Evolutionary conservation across 1,140 invertebrate genomes (phyloP).

Genomic region (Nephila pilipes): DNA sequence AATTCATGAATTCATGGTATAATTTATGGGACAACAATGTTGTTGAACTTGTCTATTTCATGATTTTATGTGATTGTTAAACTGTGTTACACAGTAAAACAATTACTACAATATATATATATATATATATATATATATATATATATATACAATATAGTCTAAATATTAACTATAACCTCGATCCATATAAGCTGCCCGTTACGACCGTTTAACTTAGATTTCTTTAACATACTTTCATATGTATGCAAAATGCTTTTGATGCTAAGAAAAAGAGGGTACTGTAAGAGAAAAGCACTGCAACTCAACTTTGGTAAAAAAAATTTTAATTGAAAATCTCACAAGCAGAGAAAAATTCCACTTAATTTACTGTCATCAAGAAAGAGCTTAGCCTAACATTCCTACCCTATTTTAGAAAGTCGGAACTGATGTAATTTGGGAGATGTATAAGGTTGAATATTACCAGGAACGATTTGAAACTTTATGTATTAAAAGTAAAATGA

Average conservation of each 20-base stretch:
- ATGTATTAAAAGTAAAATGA: conserved; percentile 50
- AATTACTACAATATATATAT: too few species aligned
- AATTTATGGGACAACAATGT: too few species aligned
- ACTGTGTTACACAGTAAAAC: too few species aligned
- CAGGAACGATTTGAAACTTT: conserved; percentile 51
- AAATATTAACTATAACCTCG: too few species aligned
- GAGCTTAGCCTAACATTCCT: not conserved
- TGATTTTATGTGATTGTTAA: too few species aligned
- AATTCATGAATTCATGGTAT: too few species aligned
- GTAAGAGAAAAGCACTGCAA: conserved; percentile 23
- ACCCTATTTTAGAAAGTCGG: not conserved
- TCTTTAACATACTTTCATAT: too few species aligned
- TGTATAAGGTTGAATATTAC: conserved; percentile 4
- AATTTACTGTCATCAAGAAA: conserved; percentile 51
- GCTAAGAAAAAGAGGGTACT: not conserved
- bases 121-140: too few species aligned
- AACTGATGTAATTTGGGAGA: conserved; percentile 13
- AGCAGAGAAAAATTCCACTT: conserved; percentile 45
- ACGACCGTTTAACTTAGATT: too few species aligned
- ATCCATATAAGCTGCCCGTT: too few species aligned
- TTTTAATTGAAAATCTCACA: conserved; percentile 52
- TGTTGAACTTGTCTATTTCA: too few species aligned
- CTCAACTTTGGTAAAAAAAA: not conserved
- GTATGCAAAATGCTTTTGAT: conserved; percentile 33
- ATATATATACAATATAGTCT: too few species aligned